Percentiles rank a stretch among this genome's conserved stretches.
Evolutionary conservation across 23 tunicate genomes (phyloP).

Genomic region (Trididemnum miniatum): DNA sequence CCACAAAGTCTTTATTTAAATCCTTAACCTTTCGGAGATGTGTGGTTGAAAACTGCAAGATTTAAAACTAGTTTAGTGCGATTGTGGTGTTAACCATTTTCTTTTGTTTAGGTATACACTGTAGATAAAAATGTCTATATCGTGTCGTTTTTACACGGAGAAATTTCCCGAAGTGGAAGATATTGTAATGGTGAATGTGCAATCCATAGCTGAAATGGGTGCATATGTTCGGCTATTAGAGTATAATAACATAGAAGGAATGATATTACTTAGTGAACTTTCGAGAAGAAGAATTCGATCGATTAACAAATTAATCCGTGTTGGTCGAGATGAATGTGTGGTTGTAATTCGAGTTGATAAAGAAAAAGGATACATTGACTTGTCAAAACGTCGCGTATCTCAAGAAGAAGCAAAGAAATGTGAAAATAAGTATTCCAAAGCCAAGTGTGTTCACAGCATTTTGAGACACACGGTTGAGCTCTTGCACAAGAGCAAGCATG

Average conservation of each 20-base stretch:
- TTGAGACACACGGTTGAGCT: conserved; percentile 93
- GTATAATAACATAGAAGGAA: conserved; percentile 95
- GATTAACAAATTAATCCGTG: conserved; percentile 94
- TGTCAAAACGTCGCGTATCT: conserved; percentile 92
- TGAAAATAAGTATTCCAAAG: conserved; percentile 94
- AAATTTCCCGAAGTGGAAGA: conserved; percentile 97
- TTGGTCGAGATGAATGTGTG: conserved; percentile 98
- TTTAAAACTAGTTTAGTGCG: too few species aligned
- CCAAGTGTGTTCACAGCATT: conserved; percentile 95
- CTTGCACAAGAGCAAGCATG: conserved; percentile 42
- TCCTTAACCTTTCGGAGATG: too few species aligned
- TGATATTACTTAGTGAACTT: conserved; percentile 93
- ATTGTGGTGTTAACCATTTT: too few species aligned
- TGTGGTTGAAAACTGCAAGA: too few species aligned
- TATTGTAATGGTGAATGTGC: conserved; percentile 93
- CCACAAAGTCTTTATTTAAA: too few species aligned
- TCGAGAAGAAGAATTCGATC: conserved; percentile 98
- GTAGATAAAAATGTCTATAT: conserved; percentile 59
- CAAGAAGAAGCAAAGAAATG: conserved; percentile 95
- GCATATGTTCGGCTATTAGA: conserved; percentile 93
- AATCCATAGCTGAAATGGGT: conserved; percentile 96
- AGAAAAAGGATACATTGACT: conserved; percentile 98
- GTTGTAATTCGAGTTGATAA: conserved; percentile 97
- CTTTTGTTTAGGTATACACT: not conserved
- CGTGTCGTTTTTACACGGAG: conserved; percentile 89